Conservation (phyloP, 2,113 vertebrate species). For the Emberiza fucata region DNA sequence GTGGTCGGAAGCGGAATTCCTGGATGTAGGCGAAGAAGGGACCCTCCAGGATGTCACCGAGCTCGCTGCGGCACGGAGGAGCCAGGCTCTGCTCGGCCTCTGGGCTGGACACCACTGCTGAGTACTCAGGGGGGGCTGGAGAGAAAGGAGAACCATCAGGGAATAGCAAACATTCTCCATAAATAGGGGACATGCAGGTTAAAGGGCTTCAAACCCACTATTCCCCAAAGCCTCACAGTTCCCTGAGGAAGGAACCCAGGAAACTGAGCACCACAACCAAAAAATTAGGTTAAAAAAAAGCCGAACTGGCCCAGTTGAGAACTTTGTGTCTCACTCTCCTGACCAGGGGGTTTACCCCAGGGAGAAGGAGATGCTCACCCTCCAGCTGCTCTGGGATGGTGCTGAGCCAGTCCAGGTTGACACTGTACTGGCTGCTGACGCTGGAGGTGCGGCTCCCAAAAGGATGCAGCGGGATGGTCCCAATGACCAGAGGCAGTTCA, state of each 20-base stretch:
- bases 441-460: conserved; percentile 90
- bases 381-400: conserved; percentile 83
- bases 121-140: conserved; percentile 92
- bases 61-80: conserved; percentile 58
- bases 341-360: rapidly evolving
- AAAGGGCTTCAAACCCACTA: not conserved
- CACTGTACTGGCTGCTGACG: conserved; percentile 87
- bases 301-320: not conserved
- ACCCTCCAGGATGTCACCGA: conserved; percentile 73
- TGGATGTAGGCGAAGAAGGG: conserved; percentile 89
- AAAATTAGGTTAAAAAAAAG: not conserved
- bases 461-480: conserved; percentile 89
- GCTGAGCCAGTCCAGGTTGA: conserved; percentile 87
- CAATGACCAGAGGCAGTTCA: conserved; percentile 93
- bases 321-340: rapidly evolving
- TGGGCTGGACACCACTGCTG: conserved; percentile 78
- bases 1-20: conserved; percentile 90
- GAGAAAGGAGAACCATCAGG: not conserved
- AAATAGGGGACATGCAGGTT: rapidly evolving
- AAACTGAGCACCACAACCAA: not conserved
- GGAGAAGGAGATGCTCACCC: conserved; percentile 73
- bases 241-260: not conserved
- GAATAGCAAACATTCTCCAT: rapidly evolving
- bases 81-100: conserved; percentile 60
- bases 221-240: not conserved